Percentiles rank a stretch among this genome's conserved stretches.
Evolutionary conservation across 2,888 invertebrate genomes (phyloP).

Genomic region (Amblyjoppa fuscipennis): DNA sequence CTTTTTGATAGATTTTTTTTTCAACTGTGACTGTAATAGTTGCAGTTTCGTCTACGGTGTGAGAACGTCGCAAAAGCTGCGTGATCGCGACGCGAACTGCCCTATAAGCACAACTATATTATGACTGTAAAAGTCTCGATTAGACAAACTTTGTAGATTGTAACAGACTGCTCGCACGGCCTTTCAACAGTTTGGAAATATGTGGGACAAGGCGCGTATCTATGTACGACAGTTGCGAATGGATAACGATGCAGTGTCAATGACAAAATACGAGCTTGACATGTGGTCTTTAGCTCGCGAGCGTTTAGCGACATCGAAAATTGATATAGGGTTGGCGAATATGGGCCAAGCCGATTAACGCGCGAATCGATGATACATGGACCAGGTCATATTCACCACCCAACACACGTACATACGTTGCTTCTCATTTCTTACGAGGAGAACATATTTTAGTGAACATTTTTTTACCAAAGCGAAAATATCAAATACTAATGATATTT

Average conservation of each 20-base stretch:
- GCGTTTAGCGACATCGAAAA: neutral
- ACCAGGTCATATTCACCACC: too few species aligned
- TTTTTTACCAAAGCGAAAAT: too few species aligned
- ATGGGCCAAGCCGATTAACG: neutral
- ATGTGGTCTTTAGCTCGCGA: neutral
- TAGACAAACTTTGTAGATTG: neutral
- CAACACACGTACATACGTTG: too few species aligned
- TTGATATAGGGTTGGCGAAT: neutral
- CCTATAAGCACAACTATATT: neutral
- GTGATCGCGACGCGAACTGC: neutral
- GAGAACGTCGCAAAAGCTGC: neutral
- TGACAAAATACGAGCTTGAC: conserved; percentile 22
- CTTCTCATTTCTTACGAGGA: too few species aligned
- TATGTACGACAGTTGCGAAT: conserved; percentile 4
- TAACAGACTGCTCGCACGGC: neutral
- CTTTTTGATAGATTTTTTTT: too few species aligned
- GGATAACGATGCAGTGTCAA: conserved; percentile 27
- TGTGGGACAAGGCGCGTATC: conserved; percentile 21
- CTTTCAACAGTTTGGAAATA: conserved; percentile 12
- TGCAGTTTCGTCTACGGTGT: neutral
- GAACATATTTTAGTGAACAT: too few species aligned
- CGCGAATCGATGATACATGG: too few species aligned
- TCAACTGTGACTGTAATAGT: neutral
- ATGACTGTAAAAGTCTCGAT: neutral
- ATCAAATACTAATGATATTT: too few species aligned